Evolutionary conservation across 2,888 invertebrate species (phyloP), one percentile per base, ranked within the genome.

Genomic region (Trissolcus brochymenae): DNA sequence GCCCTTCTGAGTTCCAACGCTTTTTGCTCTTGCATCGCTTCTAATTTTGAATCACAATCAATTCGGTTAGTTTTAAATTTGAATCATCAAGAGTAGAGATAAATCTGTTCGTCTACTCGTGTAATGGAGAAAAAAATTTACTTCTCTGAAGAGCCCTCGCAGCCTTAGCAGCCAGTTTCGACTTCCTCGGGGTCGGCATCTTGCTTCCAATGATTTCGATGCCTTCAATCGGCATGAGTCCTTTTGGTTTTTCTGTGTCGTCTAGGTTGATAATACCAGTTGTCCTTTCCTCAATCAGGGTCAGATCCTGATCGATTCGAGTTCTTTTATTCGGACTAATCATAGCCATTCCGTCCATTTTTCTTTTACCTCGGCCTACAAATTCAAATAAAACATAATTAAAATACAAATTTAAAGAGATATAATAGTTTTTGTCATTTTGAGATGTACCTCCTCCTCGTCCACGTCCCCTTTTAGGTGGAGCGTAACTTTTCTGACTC

Each of bases 401-500:
- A 29, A 19, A 25, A n/a, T n/a, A n/a, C n/a, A n/a, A n/a, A n/a
- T n/a, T n/a, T n/a, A n/a, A n/a, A n/a, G n/a, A n/a, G n/a, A n/a
- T n/a, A n/a, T n/a, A n/a, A n/a, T n/a, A n/a, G n/a, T n/a, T n/a
- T n/a, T n/a, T n/a, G n/a, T n/a, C n/a, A n/a, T n/a, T n/a, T n/a
- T n/a, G n/a, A n/a, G n/a, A n/a, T 81, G 14, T 73, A 87, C 88
- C 88, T 81, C 88, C 82, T 64, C 89, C 88, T 78, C 88, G 41
- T 1, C 79, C 82, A 6, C 85, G 81, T 9, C 89, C 89, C 67
- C 89, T 82, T 79, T 86, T 88, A 6, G 89, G 89, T 7, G 89
- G 89, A 1, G 89, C 89, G 46, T 89, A 89, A 73, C 89, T 89
- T 35, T 88, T 89, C 19, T 88, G 88, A 59, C 81, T 88, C 16